Evolutionary conservation across 2,113 vertebrate species (phyloP).

Genomic region (Petroica traversi): DNA sequence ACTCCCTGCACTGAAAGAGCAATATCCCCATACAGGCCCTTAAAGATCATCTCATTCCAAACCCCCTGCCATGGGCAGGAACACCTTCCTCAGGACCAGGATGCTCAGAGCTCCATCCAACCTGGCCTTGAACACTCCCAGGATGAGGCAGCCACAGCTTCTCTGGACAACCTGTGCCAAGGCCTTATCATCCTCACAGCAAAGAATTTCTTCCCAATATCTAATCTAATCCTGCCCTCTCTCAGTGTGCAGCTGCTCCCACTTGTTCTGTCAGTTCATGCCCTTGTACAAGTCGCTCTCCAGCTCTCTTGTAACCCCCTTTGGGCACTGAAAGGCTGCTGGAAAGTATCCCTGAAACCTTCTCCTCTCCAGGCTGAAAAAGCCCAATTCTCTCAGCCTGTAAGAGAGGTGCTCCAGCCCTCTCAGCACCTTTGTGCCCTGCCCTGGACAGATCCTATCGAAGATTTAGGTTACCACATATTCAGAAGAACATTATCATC

Average conservation of each 20-base stretch:
- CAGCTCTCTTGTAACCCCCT: not conserved
- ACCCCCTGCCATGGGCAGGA: not conserved
- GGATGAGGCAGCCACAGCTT: not conserved
- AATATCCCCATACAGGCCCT: not conserved
- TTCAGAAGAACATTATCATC: not conserved
- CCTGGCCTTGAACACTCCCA: not conserved
- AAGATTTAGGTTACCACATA: not conserved
- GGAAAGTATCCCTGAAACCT: not conserved
- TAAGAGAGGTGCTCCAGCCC: not conserved
- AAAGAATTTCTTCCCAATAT: not conserved
- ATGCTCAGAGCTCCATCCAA: not conserved
- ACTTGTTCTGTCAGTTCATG: not conserved
- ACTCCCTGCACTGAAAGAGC: not conserved
- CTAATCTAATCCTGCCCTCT: not conserved
- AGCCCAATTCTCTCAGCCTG: not conserved
- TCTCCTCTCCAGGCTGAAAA: not conserved
- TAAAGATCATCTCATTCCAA: not conserved
- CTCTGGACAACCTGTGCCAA: not conserved
- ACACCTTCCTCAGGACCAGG: not conserved
- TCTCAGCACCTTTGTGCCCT: not conserved
- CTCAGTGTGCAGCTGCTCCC: not conserved
- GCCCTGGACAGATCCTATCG: not conserved
- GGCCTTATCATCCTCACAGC: rapidly evolving
- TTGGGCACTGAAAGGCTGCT: not conserved
- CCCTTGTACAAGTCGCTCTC: not conserved